Evolutionary conservation across 2,888 invertebrate genomes (phyloP), one percentile per base, ranked within the genome.

Genomic region (Mellilla xanthometata): DNA sequence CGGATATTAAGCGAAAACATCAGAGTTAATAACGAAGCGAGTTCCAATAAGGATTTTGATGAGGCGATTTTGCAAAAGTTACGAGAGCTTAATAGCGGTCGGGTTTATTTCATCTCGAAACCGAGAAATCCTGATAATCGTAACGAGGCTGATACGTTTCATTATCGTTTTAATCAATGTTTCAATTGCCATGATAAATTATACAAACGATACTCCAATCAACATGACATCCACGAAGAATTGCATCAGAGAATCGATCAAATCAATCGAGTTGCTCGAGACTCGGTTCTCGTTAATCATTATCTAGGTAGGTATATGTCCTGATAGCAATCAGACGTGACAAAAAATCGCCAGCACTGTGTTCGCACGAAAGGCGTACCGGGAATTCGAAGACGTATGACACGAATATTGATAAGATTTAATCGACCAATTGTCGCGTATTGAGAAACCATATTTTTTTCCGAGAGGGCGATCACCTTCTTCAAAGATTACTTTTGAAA

Each of bases 391-490:
- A 50, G 53, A 51, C 28, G 60, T 63, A 64, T 63, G 71, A 60
- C 68, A 68, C 65, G 70, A 68, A 72, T 70, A 71, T 68, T 65
- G 70, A 72, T 72, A 68, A 70, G 67, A 54, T 45, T 56, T 39
- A 39, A 50, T 52, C 56, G 47, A 40, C 44, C 51, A 53, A 58
- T 53, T 52, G 53, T 39, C 52, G 36, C 48, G 51, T 52, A 53
- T 55, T 48, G 51, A 39, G 44, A 55, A 50, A 43, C n/a, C 23
- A 50, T 24, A 24, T 3, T 51, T 52, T 50, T 27, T 36, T 33
- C 42, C 22, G 31, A 22, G 31, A 52, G 57, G 53, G 40, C 57
- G 38, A 53, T 53, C 49, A 53, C 53, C 55, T 48, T 40, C 1
- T 3, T 6, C 15, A 6, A 19, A 19, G 15, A 19, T 19, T n/a